Percentiles rank a stretch among this genome's conserved stretches.
Evolutionary conservation across 2,888 invertebrate species (phyloP).

Genomic region (Cyrtodaria siliqua): DNA sequence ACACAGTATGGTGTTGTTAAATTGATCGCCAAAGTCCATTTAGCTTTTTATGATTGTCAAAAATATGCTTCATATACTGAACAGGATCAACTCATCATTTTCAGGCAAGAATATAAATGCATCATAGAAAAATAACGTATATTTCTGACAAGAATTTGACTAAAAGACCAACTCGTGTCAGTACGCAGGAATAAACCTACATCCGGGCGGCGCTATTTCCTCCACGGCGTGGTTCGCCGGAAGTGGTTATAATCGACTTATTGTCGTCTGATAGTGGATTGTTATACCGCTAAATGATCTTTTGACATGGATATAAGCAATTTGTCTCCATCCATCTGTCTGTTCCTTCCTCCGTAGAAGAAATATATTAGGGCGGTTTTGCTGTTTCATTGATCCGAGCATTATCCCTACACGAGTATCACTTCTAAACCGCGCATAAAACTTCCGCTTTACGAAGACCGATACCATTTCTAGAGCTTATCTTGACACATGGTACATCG

Average conservation of each 20-base stretch:
- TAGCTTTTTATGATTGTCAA: too few species aligned
- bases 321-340: slow-evolving; percentile 52
- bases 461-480: slow-evolving; percentile 32
- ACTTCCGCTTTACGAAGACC: slow-evolving; percentile 35
- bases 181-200: slow-evolving; percentile 36
- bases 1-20: too few species aligned
- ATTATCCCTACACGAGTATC: slow-evolving; percentile 36
- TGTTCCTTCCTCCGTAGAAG: slow-evolving; percentile 37
- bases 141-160: slow-evolving; percentile 7
- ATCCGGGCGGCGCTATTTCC: slow-evolving; percentile 52
- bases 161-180: slow-evolving; percentile 37
- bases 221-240: slow-evolving; percentile 41
- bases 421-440: slow-evolving; percentile 33
- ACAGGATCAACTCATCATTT: too few species aligned
- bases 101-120: slow-evolving; percentile 1
- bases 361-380: slow-evolving; percentile 45
- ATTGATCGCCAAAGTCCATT: too few species aligned
- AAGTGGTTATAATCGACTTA: slow-evolving; percentile 48
- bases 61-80: too few species aligned
- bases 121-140: slow-evolving; percentile 13
- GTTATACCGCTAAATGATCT: slow-evolving; percentile 25
- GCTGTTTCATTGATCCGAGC: slow-evolving; percentile 33
- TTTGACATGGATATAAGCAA: slow-evolving; percentile 46
- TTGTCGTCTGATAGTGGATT: slow-evolving; percentile 26
- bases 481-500: slow-evolving; percentile 35